Conservation (phyloP, 2,113 vertebrate species). For the Neomonachus schauinslandi region DNA sequence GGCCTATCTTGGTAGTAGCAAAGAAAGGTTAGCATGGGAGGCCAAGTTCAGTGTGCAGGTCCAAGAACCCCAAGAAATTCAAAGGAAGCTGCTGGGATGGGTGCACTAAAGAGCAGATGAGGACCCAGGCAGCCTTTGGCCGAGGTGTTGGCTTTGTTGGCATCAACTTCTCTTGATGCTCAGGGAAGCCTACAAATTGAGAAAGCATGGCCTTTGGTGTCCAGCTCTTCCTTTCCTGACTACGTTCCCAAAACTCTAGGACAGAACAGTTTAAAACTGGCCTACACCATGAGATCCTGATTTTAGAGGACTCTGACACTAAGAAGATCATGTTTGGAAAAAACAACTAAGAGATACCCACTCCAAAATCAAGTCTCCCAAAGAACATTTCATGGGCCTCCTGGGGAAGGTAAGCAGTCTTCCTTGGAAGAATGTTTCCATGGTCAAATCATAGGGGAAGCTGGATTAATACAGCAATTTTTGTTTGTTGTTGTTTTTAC, state of each 20-base stretch:
- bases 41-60: background rate
- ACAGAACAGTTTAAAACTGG: background rate
- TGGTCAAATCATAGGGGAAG: background rate
- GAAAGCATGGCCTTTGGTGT: background rate
- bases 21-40: background rate
- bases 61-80: background rate
- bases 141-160: background rate
- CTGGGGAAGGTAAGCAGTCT: background rate
- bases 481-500: background rate
- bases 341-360: background rate
- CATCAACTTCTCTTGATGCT: background rate
- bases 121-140: fast-evolving
- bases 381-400: background rate
- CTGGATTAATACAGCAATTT: background rate
- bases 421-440: background rate
- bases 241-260: background rate
- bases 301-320: background rate
- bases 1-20: background rate
- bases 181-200: background rate
- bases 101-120: too few species aligned
- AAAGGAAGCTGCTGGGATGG: too few species aligned
- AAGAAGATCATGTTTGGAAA: background rate
- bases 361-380: background rate
- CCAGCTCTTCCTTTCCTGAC: background rate
- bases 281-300: background rate